Conservation (phyloP, 2,797 vertebrate species). For the Moxostoma hubbsi region DNA sequence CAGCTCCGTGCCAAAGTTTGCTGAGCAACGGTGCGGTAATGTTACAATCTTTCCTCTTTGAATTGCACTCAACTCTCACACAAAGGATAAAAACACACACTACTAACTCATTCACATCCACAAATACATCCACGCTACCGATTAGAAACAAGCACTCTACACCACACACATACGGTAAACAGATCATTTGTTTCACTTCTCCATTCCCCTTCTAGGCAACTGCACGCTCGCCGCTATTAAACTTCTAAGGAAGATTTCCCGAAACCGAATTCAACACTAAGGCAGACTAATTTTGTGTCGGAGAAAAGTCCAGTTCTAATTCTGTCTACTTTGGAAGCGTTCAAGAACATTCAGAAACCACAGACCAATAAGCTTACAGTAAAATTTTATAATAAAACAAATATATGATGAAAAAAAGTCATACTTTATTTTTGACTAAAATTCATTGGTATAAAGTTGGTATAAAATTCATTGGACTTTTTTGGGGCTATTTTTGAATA, state of each 20-base stretch:
- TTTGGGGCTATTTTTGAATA: too few species aligned
- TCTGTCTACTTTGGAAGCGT: too few species aligned
- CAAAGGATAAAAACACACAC: not conserved
- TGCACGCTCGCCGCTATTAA: not conserved
- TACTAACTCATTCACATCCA: not conserved
- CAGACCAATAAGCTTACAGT: too few species aligned
- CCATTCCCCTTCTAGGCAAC: not conserved
- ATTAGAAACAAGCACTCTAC: not conserved
- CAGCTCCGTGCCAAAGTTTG: not conserved
- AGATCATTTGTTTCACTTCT: constrained; percentile 10
- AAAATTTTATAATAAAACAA: too few species aligned
- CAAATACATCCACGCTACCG: not conserved
- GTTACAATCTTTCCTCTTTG: constrained; percentile 9
- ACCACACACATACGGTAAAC: constrained; percentile 6
- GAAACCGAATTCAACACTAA: too few species aligned
- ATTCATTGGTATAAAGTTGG: too few species aligned
- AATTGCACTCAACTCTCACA: constrained; percentile 9
- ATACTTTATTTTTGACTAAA: too few species aligned
- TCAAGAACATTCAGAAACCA: too few species aligned
- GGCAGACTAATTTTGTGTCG: too few species aligned
- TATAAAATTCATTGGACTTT: too few species aligned
- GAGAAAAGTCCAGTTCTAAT: too few species aligned
- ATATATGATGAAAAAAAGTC: too few species aligned
- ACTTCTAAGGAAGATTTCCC: not conserved
- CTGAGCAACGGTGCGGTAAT: not conserved